These are phyloP conservation scores for Magallana ariakensis DNA, from an alignment of 1,140 invertebrate genomes.

Conservation along the genomic window DNA sequence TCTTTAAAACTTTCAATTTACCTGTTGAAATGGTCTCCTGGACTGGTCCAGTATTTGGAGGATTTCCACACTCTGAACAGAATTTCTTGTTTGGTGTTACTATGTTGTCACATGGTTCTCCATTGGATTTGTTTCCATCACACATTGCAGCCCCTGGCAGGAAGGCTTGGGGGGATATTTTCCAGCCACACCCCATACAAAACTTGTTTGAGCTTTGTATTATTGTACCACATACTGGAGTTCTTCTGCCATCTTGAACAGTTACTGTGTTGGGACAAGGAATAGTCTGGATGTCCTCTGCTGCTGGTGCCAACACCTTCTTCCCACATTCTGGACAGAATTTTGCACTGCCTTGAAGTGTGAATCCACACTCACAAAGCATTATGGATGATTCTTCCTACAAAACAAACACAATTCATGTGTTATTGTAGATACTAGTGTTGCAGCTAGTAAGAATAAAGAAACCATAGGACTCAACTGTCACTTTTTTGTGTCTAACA, in stretches of 20 bases:
- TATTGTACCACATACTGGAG: neutral
- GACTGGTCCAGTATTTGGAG: neutral
- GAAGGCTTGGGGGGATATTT: slow-evolving; percentile 11
- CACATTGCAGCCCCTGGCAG: neutral
- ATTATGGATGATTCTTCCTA: neutral
- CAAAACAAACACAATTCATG: no score
- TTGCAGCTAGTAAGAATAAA: no score
- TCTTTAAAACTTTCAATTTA: no score
- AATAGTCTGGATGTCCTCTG: neutral
- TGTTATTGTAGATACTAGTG: no score
- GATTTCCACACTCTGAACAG: slow-evolving; percentile 27
- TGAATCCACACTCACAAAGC: slow-evolving; percentile 2
- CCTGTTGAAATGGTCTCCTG: no score
- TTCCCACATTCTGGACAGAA: neutral
- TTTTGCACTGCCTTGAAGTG: neutral
- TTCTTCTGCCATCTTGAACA: neutral
- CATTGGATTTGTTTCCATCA: neutral
- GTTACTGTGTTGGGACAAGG: neutral
- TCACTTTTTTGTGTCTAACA: no score
- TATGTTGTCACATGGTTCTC: slow-evolving; percentile 29
- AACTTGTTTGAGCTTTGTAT: slow-evolving; percentile 8
- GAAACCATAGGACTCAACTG: no score
- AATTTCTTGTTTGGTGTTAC: neutral
- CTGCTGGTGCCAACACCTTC: neutral
- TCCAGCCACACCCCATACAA: slow-evolving; percentile 40